Conservation (phyloP, 2,888 invertebrate species). For the Zaprionus obscuricornis region DNA sequence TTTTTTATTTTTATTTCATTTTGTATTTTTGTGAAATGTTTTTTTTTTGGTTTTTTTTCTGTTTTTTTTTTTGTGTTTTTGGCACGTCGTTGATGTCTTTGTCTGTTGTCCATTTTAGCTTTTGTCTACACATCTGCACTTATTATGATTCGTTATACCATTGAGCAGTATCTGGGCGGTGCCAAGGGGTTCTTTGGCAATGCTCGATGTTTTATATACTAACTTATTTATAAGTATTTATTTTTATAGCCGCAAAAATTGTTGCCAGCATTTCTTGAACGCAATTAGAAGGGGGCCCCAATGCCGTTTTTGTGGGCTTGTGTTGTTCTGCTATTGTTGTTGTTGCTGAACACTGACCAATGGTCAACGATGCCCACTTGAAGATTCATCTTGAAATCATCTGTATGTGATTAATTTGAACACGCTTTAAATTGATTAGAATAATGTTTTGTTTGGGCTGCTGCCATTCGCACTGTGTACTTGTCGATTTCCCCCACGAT, state of each 20-base stretch:
- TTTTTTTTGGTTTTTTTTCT: slow-evolving; percentile 39
- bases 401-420: slow-evolving; percentile 68
- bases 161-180: background rate
- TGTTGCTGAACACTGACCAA: slow-evolving; percentile 31
- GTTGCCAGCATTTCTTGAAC: slow-evolving; percentile 62
- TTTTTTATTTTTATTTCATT: no score
- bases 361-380: slow-evolving; percentile 50
- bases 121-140: slow-evolving; percentile 59
- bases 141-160: slow-evolving; percentile 47
- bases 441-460: slow-evolving; percentile 58
- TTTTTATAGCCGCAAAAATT: slow-evolving; percentile 55
- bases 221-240: slow-evolving; percentile 60
- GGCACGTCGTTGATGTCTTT: slow-evolving; percentile 52
- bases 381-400: slow-evolving; percentile 54
- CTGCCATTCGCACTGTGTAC: slow-evolving; percentile 34
- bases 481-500: slow-evolving; percentile 26
- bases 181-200: slow-evolving; percentile 35
- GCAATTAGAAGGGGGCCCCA: slow-evolving; percentile 65
- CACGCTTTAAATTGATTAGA: slow-evolving; percentile 62
- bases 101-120: slow-evolving; percentile 37
- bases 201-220: slow-evolving; percentile 50
- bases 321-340: slow-evolving; percentile 6
- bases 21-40: slow-evolving; percentile 33
- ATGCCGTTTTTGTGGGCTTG: slow-evolving; percentile 30
- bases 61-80: slow-evolving; percentile 26